These are phyloP conservation scores for Diploptera punctata DNA, from an alignment of 2,888 invertebrate species.

Conservation along the genomic window DNA sequence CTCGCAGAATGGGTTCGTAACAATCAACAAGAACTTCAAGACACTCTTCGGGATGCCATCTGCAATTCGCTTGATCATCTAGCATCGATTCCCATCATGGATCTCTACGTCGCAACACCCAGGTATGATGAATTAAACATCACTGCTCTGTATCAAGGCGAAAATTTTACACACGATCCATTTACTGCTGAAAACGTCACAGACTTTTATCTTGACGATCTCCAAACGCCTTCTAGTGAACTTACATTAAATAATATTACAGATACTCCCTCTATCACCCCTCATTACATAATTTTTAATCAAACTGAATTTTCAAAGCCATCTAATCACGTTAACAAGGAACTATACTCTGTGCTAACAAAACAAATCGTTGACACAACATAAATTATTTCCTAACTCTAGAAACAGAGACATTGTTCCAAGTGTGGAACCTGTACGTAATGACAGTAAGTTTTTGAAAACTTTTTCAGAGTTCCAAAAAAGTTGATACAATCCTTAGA, in stretches of 20 bases:
- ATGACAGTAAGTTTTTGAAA: not conserved
- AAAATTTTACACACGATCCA: no score
- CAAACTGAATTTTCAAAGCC: no score
- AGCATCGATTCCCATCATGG: slow-evolving; percentile 47
- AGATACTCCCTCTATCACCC: no score
- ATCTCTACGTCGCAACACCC: slow-evolving; percentile 44
- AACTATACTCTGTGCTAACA: no score
- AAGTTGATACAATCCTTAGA: not conserved
- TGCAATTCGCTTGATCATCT: slow-evolving; percentile 56
- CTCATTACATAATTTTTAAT: no score
- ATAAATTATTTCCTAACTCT: slow-evolving; percentile 4
- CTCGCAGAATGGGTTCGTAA: slow-evolving; percentile 70
- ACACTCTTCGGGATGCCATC: slow-evolving; percentile 48
- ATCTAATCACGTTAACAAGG: no score
- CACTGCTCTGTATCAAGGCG: no score
- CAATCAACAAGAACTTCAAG: not conserved
- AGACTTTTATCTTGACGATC: no score
- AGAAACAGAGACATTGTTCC: not conserved
- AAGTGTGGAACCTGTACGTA: not conserved
- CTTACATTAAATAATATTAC: no score
- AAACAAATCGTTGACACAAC: slow-evolving; percentile 2
- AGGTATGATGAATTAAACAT: slow-evolving; percentile 15
- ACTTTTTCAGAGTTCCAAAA: not conserved
- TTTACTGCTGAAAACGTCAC: no score
- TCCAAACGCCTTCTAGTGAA: no score